Evolutionary conservation across 2,113 vertebrate genomes (phyloP), one percentile per base, ranked within the genome.

Genomic region (Lethenteron reissneri): DNA sequence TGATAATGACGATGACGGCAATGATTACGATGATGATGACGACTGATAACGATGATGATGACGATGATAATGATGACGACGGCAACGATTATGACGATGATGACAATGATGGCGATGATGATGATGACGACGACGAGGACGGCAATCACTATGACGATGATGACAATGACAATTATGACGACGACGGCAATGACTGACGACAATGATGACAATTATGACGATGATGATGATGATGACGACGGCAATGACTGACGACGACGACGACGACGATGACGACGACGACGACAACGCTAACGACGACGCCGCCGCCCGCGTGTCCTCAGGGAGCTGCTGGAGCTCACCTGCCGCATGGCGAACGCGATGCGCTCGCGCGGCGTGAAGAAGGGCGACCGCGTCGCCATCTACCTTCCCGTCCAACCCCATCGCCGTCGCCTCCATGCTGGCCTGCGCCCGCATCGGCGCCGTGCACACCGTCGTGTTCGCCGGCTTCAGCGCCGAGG

Each of bases 401-500:
- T 86, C 80, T 86, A 86, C 79, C 81, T 87, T 87, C 84, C 83
- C 84, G 3, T 74, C 83, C 0, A 86, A 82, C 72, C 85, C 83
- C 0, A 74, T 85, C 76, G 83, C 81, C 0, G 84, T 86, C 78
- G 83, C 82, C 2, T 80, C 84, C 77, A 86, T 86, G 84, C 75
- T 87, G 78, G 84, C 85, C 69, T 86, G 84, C 69, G 81, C 84
- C 56, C 80, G 81, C 1, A 81, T 85, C 0, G 82, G 84, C 3
- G 85, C 85, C 0, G 77, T 82, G 12, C 85, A 86, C 0, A 73
- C 83, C 0, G 82, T 85, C 71, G 84, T 86, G 74, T 86, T 87
- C 2, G 82, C 84, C 0, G 84, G 83, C 3, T 87, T 86, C 82
- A 85, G 85, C 1, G 81, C 84, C 0, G 81, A 83, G 41, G 81